phyloP scores from a whole-genome alignment of 1,140 invertebrate species.

The Drosophila seguyi region DNA sequence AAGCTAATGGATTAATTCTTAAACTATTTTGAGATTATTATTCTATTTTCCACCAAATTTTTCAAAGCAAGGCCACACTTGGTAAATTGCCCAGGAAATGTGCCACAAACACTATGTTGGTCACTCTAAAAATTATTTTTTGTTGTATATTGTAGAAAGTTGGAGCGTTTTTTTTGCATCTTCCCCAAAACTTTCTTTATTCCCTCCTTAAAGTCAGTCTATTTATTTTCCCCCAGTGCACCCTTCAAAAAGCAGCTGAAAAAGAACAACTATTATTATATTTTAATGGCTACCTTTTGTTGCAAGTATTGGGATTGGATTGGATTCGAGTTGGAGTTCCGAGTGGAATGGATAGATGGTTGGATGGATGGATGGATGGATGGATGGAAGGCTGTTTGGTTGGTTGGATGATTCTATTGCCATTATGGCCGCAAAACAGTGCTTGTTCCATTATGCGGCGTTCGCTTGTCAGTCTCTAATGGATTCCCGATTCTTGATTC shows the following conservation, averaged over 20 bases:
- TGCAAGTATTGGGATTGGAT: constrained; percentile 49
- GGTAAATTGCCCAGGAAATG: not conserved
- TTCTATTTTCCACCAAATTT: not conserved
- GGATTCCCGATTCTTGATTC: constrained; percentile 47
- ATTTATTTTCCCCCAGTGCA: constrained; percentile 1
- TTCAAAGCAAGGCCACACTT: not conserved
- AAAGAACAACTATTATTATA: constrained; percentile 78
- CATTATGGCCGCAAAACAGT: constrained; percentile 65
- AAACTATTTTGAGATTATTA: not conserved
- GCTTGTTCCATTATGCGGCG: constrained; percentile 76
- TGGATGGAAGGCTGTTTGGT: constrained; percentile 28
- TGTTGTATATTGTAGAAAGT: not conserved
- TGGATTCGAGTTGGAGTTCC: constrained; percentile 34
- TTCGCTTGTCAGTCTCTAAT: constrained; percentile 73
- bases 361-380: constrained; percentile 24
- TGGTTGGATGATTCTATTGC: constrained; percentile 66
- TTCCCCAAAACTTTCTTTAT: too few relatives aligned
- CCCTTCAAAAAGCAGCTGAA: constrained; percentile 46
- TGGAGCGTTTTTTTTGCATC: too few relatives aligned
- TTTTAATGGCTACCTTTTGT: constrained; percentile 79
- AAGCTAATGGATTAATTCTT: not conserved
- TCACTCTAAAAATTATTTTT: not conserved
- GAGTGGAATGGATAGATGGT: constrained; percentile 9
- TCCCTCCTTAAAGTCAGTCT: not conserved
- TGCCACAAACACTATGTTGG: not conserved